A percentile compares a stretch with the other conserved stretches of the same genome.
These are phyloP conservation scores for Megalops atlanticus DNA, from an alignment of 2,113 vertebrate species.

Conservation along the genomic window DNA sequence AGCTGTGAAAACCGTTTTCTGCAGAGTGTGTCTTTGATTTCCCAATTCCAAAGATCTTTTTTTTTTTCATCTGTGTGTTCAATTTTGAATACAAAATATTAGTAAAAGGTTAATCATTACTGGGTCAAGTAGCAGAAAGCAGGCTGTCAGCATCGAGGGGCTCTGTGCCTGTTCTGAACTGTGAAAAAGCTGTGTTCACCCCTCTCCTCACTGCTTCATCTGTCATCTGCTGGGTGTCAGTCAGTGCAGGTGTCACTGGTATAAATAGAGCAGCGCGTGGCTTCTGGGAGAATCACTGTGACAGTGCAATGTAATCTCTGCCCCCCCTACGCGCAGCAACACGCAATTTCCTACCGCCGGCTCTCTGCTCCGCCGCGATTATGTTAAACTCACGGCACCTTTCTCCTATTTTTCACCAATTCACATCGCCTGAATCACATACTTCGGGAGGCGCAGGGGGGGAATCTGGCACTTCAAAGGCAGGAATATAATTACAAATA, in stretches of 20 bases:
- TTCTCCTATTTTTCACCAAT: neutral
- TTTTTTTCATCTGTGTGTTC: neutral
- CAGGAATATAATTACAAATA: conserved; percentile 51
- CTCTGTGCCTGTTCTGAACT: neutral
- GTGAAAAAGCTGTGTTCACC: conserved; percentile 1
- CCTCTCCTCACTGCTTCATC: neutral
- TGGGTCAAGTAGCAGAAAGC: neutral
- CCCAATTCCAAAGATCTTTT: too few species aligned
- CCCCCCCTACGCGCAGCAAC: neutral
- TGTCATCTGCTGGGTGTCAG: conserved; percentile 11
- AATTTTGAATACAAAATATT: neutral
- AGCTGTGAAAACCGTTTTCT: too few species aligned
- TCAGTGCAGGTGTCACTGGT: conserved; percentile 2
- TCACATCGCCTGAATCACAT: conserved; percentile 49
- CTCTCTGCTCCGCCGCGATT: conserved; percentile 35
- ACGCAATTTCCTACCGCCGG: conserved; percentile 23
- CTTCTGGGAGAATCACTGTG: neutral
- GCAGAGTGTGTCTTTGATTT: neutral
- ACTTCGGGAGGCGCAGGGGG: conserved; percentile 20
- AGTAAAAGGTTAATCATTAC: neutral
- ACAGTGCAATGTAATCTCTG: conserved; percentile 2
- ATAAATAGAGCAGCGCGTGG: conserved; percentile 9
- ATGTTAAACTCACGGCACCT: conserved; percentile 21
- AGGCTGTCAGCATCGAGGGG: neutral
- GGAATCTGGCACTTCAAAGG: conserved; percentile 46